phyloP scores from a whole-genome alignment of 2,888 invertebrate species.

The Phorcus lineatus region DNA sequence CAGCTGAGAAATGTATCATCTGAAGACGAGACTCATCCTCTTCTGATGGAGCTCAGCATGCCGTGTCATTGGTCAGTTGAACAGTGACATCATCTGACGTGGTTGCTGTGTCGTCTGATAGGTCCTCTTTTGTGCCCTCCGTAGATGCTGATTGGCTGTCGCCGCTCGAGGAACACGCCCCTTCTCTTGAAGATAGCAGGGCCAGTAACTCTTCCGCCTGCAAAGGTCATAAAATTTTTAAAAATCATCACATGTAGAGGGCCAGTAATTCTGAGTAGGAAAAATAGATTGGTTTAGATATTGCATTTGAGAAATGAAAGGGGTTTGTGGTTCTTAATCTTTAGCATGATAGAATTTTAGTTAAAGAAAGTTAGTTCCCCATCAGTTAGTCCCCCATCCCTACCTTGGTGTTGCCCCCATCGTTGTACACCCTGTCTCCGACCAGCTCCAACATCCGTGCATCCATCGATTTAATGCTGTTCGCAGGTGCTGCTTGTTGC shows the following conservation, averaged over 20 bases:
- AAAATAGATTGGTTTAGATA: too few species aligned
- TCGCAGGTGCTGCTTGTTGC: not conserved
- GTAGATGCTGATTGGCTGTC: not conserved
- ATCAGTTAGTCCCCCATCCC: not conserved
- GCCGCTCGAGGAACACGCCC: not conserved
- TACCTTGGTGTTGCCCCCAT: not conserved
- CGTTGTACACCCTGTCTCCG: not conserved
- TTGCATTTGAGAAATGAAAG: too few species aligned
- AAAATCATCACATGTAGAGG: too few species aligned
- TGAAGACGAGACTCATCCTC: too few species aligned
- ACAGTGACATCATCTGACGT: not conserved
- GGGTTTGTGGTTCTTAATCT: too few species aligned
- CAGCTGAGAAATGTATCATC: not conserved
- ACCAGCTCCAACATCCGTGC: not conserved
- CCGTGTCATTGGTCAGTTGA: not conserved
- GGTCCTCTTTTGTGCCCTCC: not conserved
- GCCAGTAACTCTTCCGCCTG: constrained; percentile 24
- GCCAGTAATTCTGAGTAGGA: too few species aligned
- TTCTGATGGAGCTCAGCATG: not conserved
- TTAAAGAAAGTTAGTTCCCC: not conserved
- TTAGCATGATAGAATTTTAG: too few species aligned
- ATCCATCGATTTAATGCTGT: not conserved
- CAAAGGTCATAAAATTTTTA: not conserved
- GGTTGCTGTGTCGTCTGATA: not conserved
- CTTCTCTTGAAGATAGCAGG: constrained; percentile 8